phyloP scores from a whole-genome alignment of 2,888 invertebrate species.

The Diplolepis rosae region DNA sequence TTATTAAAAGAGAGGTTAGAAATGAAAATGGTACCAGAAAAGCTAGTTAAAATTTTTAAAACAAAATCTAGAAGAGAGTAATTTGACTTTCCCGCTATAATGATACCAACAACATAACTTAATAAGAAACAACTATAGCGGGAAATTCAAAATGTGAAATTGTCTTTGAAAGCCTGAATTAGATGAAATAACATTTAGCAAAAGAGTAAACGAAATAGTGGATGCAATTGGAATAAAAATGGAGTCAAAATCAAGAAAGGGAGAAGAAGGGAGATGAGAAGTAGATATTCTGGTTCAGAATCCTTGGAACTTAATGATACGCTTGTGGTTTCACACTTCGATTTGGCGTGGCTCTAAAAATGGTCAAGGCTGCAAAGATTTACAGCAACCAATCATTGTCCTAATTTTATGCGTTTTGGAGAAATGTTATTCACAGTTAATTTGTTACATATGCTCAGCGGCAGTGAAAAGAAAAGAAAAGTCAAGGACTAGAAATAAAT shows the following conservation, averaged over 20 bases:
- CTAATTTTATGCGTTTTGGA: slow-evolving; percentile 48
- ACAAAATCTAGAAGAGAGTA: too few relatives aligned
- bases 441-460: slow-evolving; percentile 31
- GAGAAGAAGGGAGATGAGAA: slow-evolving; percentile 32
- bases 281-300: not conserved
- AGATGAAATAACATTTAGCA: too few relatives aligned
- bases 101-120: too few relatives aligned
- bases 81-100: too few relatives aligned
- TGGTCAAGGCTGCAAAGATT: slow-evolving; percentile 47
- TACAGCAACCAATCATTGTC: slow-evolving; percentile 50
- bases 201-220: too few relatives aligned
- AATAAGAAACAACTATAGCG: too few relatives aligned
- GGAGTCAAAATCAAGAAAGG: slow-evolving; percentile 13
- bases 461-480: not conserved
- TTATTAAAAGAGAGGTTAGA: too few relatives aligned
- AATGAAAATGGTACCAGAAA: too few relatives aligned
- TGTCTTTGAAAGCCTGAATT: too few relatives aligned
- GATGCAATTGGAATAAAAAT: too few relatives aligned
- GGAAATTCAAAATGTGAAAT: too few relatives aligned
- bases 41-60: too few relatives aligned
- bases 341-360: slow-evolving; percentile 45
- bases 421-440: slow-evolving; percentile 47
- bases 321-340: slow-evolving; percentile 47
- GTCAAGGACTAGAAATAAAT: not conserved
- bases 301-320: slow-evolving; percentile 46